Base-by-base conservation (phyloP, 2,888 invertebrate genomes). In the Diadegma fenestrale region DNA sequence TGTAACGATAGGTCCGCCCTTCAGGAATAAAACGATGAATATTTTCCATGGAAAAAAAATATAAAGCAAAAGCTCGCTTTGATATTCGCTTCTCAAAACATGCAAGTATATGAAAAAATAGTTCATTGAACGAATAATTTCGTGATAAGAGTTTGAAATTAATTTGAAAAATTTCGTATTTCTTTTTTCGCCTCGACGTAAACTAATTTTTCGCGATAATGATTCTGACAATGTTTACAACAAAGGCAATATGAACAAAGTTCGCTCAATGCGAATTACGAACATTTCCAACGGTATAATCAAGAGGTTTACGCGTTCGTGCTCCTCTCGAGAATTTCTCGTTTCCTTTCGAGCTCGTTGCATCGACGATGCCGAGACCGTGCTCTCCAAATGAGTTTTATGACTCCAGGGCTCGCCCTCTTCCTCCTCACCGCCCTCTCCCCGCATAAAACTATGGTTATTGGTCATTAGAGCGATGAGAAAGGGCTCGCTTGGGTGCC, bases 1-100 rank as follows among this genome's bases (percentile, higher is more conserved):
- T 83, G 66, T 73, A 77, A 77, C 77, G 64, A 75, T 54, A 71
- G 66, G 64, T 48, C 19, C 51, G 64, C 69, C 77, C 69, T 77
- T 63, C 69, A 79, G 58, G 54, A 61, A 73, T 19, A 80, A 73
- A 75, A 80, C 43, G 17, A 75, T 41, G 80, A 75, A 58, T 64
- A 58, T 58, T 58, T 1, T 14, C 14, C 4, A 5, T 14, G 14
- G 58, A 63, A 63, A 7, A 58, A 0, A 22, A 58, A 58, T 0
- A 26, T 37, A 43, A 68, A 43, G 7, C 17, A 14, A 63, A 37
- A 10, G 26, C n/a, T 33, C 1, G 26, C n/a, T 33, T 6, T 17
- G 7, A n/a, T 17, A 19, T 6, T 54, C 22, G 7, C 22, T 22
- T 19, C 51, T 19, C 22, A 8, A 8, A 22, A 51, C 19, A 14